Evolutionary conservation across 30 jellyfish, hydroid and myxozoan species (phyloP).

Genomic region (Pelagia noctiluca): DNA sequence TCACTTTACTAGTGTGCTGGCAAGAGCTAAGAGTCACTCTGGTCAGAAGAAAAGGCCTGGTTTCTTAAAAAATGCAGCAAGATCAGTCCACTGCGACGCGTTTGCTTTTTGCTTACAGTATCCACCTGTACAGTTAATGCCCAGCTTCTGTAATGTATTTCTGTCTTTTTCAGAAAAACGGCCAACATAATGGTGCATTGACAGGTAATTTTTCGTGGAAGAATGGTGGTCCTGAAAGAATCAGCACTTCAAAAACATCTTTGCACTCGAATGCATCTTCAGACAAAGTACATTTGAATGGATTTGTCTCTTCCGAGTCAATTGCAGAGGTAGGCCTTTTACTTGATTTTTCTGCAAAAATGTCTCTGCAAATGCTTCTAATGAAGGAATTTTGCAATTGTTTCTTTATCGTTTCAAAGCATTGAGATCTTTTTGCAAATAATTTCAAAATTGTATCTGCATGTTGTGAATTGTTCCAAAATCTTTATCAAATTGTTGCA

Average conservation of each 20-base stretch:
- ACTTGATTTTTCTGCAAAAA: background rate
- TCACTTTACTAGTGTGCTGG: no score
- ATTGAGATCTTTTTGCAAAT: background rate
- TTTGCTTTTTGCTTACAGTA: background rate
- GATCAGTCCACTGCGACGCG: background rate
- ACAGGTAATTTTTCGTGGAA: slow-evolving; percentile 58
- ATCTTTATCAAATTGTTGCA: background rate
- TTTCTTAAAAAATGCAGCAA: no score
- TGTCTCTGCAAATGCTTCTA: background rate
- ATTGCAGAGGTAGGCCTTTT: slow-evolving; percentile 76
- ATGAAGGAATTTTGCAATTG: background rate
- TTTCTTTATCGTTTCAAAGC: background rate
- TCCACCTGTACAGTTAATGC: background rate
- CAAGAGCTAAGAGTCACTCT: no score
- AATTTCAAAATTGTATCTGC: background rate
- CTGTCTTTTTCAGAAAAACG: slow-evolving; percentile 17
- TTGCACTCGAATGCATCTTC: slow-evolving; percentile 79
- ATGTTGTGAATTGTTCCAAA: background rate
- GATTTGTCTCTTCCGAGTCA: slow-evolving; percentile 82
- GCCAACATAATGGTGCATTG: slow-evolving; percentile 48
- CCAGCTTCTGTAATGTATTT: background rate
- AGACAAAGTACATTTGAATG: slow-evolving; percentile 72
- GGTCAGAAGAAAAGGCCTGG: background rate
- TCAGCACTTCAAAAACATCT: slow-evolving; percentile 77
- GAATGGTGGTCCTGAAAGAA: slow-evolving; percentile 47